Evolutionary conservation across 2,888 invertebrate species (phyloP).

Genomic region (Drosophila pullipes): DNA sequence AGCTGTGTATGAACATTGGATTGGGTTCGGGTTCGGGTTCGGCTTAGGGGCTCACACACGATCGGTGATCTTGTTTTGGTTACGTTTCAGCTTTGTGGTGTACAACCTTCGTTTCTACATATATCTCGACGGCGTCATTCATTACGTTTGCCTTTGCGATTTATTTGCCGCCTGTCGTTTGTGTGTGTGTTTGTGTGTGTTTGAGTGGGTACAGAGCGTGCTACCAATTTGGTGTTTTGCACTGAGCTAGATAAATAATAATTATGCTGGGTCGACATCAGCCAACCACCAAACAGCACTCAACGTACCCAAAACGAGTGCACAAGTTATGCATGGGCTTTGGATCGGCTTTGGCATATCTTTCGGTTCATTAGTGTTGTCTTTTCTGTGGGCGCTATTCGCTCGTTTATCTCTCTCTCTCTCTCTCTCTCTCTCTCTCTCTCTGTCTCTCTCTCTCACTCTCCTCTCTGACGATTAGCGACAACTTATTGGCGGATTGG

Average conservation of each 20-base stretch:
- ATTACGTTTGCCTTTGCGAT: slow-evolving; percentile 78
- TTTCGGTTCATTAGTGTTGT: slow-evolving; percentile 73
- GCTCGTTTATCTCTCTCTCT: slow-evolving; percentile 15
- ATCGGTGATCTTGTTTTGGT: slow-evolving; percentile 68
- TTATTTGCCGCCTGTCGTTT: slow-evolving; percentile 64
- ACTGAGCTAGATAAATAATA: slow-evolving; percentile 76
- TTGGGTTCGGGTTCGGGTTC: not conserved
- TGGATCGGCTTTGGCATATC: slow-evolving; percentile 64
- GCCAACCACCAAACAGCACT: slow-evolving; percentile 49
- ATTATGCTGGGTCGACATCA: slow-evolving; percentile 71
- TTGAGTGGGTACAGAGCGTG: slow-evolving; percentile 72
- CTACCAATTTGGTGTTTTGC: slow-evolving; percentile 74
- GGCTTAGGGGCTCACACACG: slow-evolving; percentile 1
- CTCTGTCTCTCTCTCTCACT: slow-evolving; percentile 6
- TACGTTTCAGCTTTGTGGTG: slow-evolving; percentile 43
- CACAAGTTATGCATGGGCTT: slow-evolving; percentile 52
- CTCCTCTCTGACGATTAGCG: slow-evolving; percentile 55
- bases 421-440: not conserved
- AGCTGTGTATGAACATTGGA: slow-evolving; percentile 7
- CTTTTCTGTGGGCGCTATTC: slow-evolving; percentile 68
- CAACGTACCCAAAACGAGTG: slow-evolving; percentile 58
- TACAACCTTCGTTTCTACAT: slow-evolving; percentile 69
- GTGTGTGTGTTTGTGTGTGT: slow-evolving; percentile 9
- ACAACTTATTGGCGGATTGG: slow-evolving; percentile 70
- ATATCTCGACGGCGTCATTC: slow-evolving; percentile 72